Percentiles rank a stretch among this genome's conserved stretches.
These are phyloP conservation scores for Heliconius erato DNA, from an alignment of 2,888 invertebrate genomes.

Conservation along the genomic window DNA sequence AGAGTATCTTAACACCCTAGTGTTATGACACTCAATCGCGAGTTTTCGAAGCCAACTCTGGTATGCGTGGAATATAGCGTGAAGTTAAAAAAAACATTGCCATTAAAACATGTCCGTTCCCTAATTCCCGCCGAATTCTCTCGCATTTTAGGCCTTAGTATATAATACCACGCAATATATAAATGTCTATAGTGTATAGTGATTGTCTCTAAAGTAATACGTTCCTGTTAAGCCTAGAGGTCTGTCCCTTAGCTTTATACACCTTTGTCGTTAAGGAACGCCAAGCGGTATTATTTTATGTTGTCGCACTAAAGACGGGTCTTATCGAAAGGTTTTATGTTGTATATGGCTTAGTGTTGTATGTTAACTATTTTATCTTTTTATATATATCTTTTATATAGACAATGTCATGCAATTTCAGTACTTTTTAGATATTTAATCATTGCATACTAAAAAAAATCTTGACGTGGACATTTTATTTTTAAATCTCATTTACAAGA, in stretches of 20 bases:
- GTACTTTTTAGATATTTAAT: too few species aligned
- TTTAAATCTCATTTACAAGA: too few species aligned
- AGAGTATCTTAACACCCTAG: too few species aligned
- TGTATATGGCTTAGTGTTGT: background rate
- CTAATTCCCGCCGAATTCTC: too few species aligned
- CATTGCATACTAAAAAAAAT: too few species aligned
- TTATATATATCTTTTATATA: background rate
- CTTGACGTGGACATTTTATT: too few species aligned
- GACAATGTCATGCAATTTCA: background rate
- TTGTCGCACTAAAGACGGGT: slow-evolving; percentile 18
- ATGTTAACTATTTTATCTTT: background rate
- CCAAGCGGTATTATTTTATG: slow-evolving; percentile 7
- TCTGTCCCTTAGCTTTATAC: slow-evolving; percentile 5
- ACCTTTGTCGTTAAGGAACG: slow-evolving; percentile 12
- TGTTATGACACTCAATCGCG: too few species aligned
- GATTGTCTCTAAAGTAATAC: slow-evolving; percentile 9
- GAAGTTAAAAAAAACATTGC: too few species aligned
- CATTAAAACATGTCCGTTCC: too few species aligned
- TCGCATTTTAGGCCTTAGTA: too few species aligned
- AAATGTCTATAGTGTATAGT: background rate
- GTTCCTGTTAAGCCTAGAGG: slow-evolving; percentile 1
- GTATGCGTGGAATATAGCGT: too few species aligned
- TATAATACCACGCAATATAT: background rate
- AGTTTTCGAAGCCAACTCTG: too few species aligned
- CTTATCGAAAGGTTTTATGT: slow-evolving; percentile 19